Percentiles rank a stretch among this genome's conserved stretches.
Evolutionary conservation across 2,888 invertebrate genomes (phyloP).

Genomic region (Pteria penguin): DNA sequence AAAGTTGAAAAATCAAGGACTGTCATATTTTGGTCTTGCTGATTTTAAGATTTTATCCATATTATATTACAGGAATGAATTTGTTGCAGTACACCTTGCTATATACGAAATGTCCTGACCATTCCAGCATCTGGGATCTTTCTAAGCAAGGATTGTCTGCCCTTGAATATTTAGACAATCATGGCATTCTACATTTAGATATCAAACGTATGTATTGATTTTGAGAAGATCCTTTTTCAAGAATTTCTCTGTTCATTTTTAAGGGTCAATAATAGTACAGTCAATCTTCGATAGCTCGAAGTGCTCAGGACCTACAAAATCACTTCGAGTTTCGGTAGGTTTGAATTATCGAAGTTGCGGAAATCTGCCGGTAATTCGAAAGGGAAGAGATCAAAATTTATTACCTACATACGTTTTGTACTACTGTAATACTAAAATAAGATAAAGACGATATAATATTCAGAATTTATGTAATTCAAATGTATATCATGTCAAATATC

Average conservation of each 20-base stretch:
- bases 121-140: constrained; percentile 31
- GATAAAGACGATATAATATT: neutral
- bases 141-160: constrained; percentile 43
- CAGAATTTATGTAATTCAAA: neutral
- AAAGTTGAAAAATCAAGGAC: too few relatives aligned
- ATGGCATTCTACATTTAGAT: constrained; percentile 48
- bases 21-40: too few relatives aligned
- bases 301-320: too few relatives aligned
- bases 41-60: too few relatives aligned
- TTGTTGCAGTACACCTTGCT: too few relatives aligned
- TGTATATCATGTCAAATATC: too few relatives aligned
- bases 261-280: neutral
- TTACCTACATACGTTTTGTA: too few relatives aligned
- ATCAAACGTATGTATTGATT: constrained; percentile 48
- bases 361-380: neutral
- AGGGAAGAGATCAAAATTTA: neutral
- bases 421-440: too few relatives aligned
- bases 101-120: neutral
- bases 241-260: neutral
- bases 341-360: too few relatives aligned
- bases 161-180: constrained; percentile 37
- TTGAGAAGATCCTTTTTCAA: neutral
- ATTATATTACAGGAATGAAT: too few relatives aligned
- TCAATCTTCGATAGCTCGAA: too few relatives aligned
- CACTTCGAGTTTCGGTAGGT: too few relatives aligned